Evolutionary conservation across 2,113 vertebrate genomes (phyloP), one percentile per base, ranked within the genome.

Genomic region (Lethenteron camtschaticum): DNA sequence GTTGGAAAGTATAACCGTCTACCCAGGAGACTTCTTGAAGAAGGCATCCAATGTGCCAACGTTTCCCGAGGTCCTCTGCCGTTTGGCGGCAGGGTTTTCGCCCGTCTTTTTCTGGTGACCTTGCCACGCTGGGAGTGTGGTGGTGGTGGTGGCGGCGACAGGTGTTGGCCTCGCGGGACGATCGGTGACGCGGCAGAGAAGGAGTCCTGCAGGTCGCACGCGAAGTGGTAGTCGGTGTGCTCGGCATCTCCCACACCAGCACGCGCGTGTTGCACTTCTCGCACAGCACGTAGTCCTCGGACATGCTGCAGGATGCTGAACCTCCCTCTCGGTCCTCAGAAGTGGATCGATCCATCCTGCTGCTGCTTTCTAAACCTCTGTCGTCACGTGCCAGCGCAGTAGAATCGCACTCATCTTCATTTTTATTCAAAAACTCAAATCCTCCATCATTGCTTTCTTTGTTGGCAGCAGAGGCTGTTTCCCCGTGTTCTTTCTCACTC

Each of bases 161-260:
- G 41, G 41, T 41, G 41, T 41, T 41, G 41, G 41, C 41, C 41
- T 6, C 6, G 41, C 5, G 41, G 41, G 41, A 41, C 41, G 41
- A 41, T 41, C 41, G 41, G 41, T 41, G 41, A 41, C 5, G 81
- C 18, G 12, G 82, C 80, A 10, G 79, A 75, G 71, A 95, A 81
- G 2, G 90, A 88, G 12, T 80, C 83, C 71, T 96, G 90, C 58
- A 99, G 79, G 59, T 95, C 87, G 71, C 87, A 68, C 18, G 94
- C 94, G 75, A 91, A 91, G 75, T 99, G 94, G 71, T 87, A 96
- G 76, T 99, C 94, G 4, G 69, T 79, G 71, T 99, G 94, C 78
- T 99, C 94, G 1, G 85, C 80, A 89, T 83, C 24, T 96, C 87
- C 92, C 92, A 96, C 12, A 81, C 80, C 55, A 77, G 73, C 71